A percentile compares a stretch with the other conserved stretches of the same genome.
These are phyloP conservation scores for Ophion costatus DNA, from an alignment of 2,888 invertebrate genomes.

Conservation along the genomic window DNA sequence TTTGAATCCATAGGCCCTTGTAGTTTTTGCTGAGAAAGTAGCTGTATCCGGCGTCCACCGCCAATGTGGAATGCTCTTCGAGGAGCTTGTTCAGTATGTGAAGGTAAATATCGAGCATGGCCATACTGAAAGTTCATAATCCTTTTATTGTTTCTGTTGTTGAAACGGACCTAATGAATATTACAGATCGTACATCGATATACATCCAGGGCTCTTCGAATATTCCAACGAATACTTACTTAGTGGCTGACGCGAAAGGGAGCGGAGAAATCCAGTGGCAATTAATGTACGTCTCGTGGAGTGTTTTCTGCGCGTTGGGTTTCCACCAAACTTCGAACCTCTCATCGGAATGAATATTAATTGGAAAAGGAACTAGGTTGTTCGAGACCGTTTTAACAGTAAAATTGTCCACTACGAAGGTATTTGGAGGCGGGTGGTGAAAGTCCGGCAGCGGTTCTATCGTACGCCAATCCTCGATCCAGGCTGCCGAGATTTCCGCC, in stretches of 20 bases:
- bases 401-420: neutral
- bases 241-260: neutral
- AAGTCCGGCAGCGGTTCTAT: slow-evolving; percentile 7
- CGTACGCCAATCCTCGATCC: slow-evolving; percentile 1
- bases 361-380: neutral
- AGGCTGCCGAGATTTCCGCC: neutral
- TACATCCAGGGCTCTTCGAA: too few species aligned
- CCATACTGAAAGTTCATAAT: neutral
- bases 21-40: neutral
- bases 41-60: neutral
- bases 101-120: neutral
- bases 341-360: slow-evolving; percentile 4
- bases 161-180: too few species aligned
- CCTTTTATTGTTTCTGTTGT: neutral
- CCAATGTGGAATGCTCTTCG: neutral
- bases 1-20: neutral
- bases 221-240: neutral
- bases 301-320: neutral
- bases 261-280: slow-evolving; percentile 12
- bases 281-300: neutral
- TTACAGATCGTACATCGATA: too few species aligned
- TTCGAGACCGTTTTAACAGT: neutral
- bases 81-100: slow-evolving; percentile 1
- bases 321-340: slow-evolving; percentile 15
- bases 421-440: neutral